These are phyloP conservation scores for Malthinus flaveolus DNA, from an alignment of 2,888 invertebrate genomes.

Conservation along the genomic window DNA sequence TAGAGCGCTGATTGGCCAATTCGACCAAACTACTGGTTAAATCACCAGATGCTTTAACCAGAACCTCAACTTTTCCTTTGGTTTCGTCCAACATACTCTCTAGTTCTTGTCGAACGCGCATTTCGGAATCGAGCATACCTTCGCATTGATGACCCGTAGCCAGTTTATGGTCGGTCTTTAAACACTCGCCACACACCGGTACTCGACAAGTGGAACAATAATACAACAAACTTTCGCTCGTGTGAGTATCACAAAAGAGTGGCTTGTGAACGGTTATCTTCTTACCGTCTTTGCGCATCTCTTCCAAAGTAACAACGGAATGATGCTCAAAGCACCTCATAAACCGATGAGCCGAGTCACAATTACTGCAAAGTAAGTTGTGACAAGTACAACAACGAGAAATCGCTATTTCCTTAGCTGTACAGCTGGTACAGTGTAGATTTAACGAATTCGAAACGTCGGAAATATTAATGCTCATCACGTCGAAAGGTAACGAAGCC, in stretches of 20 bases:
- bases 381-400: constrained; percentile 95
- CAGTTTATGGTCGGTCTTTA: constrained; percentile 80
- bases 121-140: constrained; percentile 76
- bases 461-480: constrained; percentile 81
- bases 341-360: constrained; percentile 93
- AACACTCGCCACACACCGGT: constrained; percentile 86
- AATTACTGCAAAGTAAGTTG: constrained; percentile 90
- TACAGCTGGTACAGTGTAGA: constrained; percentile 89
- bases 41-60: constrained; percentile 74
- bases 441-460: constrained; percentile 73
- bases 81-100: constrained; percentile 74
- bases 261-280: constrained; percentile 87
- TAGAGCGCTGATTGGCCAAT: constrained; percentile 83
- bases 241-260: constrained; percentile 80
- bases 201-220: constrained; percentile 88
- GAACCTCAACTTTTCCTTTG: constrained; percentile 73
- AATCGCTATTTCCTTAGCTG: constrained; percentile 91
- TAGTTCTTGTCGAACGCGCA: constrained; percentile 75
- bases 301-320: constrained; percentile 86
- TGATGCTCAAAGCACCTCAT: constrained; percentile 98
- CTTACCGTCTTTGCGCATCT: constrained; percentile 75
- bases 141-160: constrained; percentile 82
- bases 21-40: constrained; percentile 82
- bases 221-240: constrained; percentile 82
- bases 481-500: constrained; percentile 80